Evolutionary conservation across 2,113 vertebrate genomes (phyloP).

Genomic region (Macrotus californicus): DNA sequence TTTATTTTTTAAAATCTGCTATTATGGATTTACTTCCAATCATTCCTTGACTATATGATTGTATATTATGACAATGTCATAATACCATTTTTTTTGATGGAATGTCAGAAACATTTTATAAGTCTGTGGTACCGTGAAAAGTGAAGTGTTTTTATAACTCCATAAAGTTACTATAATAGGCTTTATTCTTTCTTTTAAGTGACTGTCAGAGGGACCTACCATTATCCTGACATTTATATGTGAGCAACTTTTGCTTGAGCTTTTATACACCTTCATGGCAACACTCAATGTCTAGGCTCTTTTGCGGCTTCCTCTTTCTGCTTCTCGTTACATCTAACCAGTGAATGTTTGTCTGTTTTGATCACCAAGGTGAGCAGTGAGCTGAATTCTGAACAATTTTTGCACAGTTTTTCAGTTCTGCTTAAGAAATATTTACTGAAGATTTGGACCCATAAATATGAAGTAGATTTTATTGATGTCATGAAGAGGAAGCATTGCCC

Average conservation of each 20-base stretch:
- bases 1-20: constrained; percentile 36
- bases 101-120: constrained; percentile 67
- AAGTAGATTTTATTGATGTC: constrained; percentile 59
- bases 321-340: constrained; percentile 30
- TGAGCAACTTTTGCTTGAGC: constrained; percentile 39
- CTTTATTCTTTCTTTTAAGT: constrained; percentile 57
- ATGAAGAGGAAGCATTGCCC: constrained; percentile 50
- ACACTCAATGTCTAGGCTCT: constrained; percentile 22
- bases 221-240: constrained; percentile 58
- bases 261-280: constrained; percentile 32
- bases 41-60: constrained; percentile 58
- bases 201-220: constrained; percentile 59
- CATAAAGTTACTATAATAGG: constrained; percentile 56
- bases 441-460: constrained; percentile 47
- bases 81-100: constrained; percentile 53
- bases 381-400: constrained; percentile 55
- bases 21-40: constrained; percentile 59
- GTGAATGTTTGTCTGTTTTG: constrained; percentile 60
- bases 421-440: constrained; percentile 70
- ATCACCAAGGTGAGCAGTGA: constrained; percentile 58
- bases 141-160: constrained; percentile 61
- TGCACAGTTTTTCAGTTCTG: background rate
- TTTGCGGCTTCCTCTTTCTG: constrained; percentile 21
- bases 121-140: constrained; percentile 51
- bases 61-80: constrained; percentile 68